Evolutionary conservation across 2,113 vertebrate species (phyloP), one percentile per base, ranked within the genome.

Genomic region (Leucosticte australis): DNA sequence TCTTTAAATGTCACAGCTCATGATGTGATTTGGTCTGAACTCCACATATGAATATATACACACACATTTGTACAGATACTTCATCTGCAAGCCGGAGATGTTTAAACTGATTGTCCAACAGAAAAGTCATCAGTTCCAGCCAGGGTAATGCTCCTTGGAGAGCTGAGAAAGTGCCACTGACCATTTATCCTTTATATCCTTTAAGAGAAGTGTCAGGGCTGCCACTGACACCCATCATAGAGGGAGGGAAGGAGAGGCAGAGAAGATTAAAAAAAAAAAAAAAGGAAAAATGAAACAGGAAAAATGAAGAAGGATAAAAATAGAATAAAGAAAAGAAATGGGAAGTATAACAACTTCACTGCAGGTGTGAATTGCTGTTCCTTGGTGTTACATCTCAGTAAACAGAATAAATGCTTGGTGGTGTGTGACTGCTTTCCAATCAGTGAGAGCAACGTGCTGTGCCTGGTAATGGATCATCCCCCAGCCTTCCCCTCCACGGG

Each of bases 401-500:
- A 97, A 97, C 94, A 92, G 78, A 96, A 95, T 96, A 96, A 97
- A 96, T 96, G 98, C 95, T 96, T 97, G 97, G 79, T 94, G 68
- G 69, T 96, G 96, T 94, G 85, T 96, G 95, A 96, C 97, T 94
- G 82, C 94, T 96, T 97, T 98, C 97, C 97, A 98, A 97, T 97
- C 97, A 97, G 93, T n/a, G 83, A 79, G 46, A 96, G 91, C 94
- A 91, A 94, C 96, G 77, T 96, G 95, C 96, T 87, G 95, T 93
- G 96, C 96, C 94, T 93, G 74, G 95, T 69, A 94, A 96, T 96
- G 92, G 97, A 92, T 84, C 92, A 83, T 96, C 97, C 50, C 77
- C 84, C 96, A 96, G 95, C 47, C 44, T 81, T 83, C 90, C 95
- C 89, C 95, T 93, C 78, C 65, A 39, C 20, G 56, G 85, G 53